Conservation (phyloP, 2,888 invertebrate genomes). For the Eupithecia exiguata region DNA sequence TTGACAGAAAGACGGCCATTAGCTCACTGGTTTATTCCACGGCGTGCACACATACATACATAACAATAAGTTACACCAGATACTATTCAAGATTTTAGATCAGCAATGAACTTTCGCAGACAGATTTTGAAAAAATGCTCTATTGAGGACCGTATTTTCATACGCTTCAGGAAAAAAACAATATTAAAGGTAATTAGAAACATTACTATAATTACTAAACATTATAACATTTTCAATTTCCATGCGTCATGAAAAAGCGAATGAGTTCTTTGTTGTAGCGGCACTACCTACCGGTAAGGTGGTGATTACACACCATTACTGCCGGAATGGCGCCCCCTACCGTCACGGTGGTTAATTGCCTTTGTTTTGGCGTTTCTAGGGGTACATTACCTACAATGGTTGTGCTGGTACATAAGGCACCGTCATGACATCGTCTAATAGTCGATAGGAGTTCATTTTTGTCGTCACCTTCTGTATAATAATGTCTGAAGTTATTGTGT, state of each 20-base stretch:
- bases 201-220: slow-evolving; percentile 8
- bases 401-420: not conserved
- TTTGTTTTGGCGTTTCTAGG: slow-evolving; percentile 37
- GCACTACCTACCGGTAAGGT: slow-evolving; percentile 22
- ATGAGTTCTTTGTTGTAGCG: slow-evolving; percentile 25
- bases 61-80: too few relatives aligned
- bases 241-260: slow-evolving; percentile 16
- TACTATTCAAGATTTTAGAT: not conserved
- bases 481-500: too few relatives aligned
- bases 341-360: slow-evolving; percentile 61
- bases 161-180: not conserved
- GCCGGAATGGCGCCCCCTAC: slow-evolving; percentile 39
- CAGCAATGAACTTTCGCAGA: not conserved
- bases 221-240: slow-evolving; percentile 15
- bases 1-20: too few relatives aligned
- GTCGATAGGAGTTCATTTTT: not conserved
- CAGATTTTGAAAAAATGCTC: not conserved
- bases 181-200: not conserved
- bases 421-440: not conserved
- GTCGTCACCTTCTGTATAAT: not conserved
- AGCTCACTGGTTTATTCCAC: too few relatives aligned
- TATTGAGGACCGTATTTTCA: not conserved
- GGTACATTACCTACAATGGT: not conserved
- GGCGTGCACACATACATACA: too few relatives aligned
- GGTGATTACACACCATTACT: slow-evolving; percentile 37